Percentiles rank a stretch among this genome's conserved stretches.
phyloP scores from a whole-genome alignment of 2,797 vertebrate species.

The Lophius americanus region DNA sequence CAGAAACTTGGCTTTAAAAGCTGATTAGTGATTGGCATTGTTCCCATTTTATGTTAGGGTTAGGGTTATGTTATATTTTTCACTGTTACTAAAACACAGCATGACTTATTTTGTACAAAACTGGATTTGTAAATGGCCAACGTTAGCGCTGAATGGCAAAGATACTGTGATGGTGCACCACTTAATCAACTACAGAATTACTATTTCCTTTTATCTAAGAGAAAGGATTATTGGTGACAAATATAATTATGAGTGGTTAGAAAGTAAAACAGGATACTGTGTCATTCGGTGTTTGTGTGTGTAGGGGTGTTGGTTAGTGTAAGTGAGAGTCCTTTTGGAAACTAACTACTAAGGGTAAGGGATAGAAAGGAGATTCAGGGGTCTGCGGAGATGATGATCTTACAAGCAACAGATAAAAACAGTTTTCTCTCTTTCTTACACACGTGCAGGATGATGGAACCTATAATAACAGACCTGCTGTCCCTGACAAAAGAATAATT shows the following conservation, averaged over 20 bases:
- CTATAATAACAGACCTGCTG: slow-evolving; percentile 12
- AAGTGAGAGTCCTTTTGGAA: slow-evolving; percentile 30
- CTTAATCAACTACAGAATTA: neutral
- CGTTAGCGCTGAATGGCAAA: neutral
- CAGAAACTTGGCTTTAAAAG: neutral
- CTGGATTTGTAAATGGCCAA: neutral
- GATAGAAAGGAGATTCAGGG: slow-evolving; percentile 64
- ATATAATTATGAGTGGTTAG: slow-evolving; percentile 5
- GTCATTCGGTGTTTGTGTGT: slow-evolving; percentile 10
- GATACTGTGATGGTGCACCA: neutral
- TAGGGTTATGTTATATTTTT: neutral
- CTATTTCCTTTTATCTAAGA: slow-evolving; percentile 7
- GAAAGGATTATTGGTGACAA: slow-evolving; percentile 1
- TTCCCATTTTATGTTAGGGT: neutral
- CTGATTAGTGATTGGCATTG: neutral
- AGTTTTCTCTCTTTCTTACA: slow-evolving; percentile 7
- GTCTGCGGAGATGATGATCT: slow-evolving; percentile 62
- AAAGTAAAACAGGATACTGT: neutral
- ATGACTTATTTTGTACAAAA: neutral
- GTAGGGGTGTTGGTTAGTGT: slow-evolving; percentile 1
- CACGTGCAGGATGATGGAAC: slow-evolving; percentile 6
- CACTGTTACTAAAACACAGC: neutral
- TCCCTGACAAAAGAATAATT: neutral
- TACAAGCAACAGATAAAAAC: slow-evolving; percentile 53
- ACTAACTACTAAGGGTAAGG: slow-evolving; percentile 51